Percentiles rank a stretch among this genome's conserved stretches.
phyloP scores from a whole-genome alignment of 2,113 vertebrate species.

The Phalacrocorax pelagicus region DNA sequence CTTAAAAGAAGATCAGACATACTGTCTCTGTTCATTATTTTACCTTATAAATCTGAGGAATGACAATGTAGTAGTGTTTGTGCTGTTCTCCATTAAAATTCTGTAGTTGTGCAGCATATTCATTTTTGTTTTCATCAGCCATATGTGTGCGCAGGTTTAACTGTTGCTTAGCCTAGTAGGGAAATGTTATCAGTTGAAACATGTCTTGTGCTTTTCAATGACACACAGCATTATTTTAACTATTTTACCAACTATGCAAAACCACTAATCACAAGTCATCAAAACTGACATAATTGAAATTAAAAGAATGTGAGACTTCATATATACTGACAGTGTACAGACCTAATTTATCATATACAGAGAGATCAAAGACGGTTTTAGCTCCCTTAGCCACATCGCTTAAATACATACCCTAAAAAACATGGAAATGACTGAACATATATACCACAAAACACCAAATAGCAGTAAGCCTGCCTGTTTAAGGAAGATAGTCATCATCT shows the following conservation, averaged over 20 bases:
- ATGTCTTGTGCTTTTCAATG: not conserved
- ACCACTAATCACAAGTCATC: not conserved
- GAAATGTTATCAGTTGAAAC: not conserved
- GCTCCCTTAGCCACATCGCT: not conserved
- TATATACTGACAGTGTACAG: not conserved
- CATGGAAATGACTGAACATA: not conserved
- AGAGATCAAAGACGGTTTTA: not conserved
- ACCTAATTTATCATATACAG: not conserved
- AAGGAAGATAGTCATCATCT: not conserved
- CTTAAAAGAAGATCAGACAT: not conserved
- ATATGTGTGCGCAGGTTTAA: conserved; percentile 91
- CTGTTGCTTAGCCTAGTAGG: conserved; percentile 89
- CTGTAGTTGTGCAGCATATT: conserved; percentile 96
- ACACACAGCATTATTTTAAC: not conserved
- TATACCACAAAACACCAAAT: accelerated
- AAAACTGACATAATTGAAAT: not conserved
- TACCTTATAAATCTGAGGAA: conserved; percentile 98
- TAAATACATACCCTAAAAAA: not conserved
- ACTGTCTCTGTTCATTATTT: not conserved
- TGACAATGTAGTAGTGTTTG: conserved; percentile 94
- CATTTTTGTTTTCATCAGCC: conserved; percentile 98
- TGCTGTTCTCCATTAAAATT: conserved; percentile 95
- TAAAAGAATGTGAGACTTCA: not conserved
- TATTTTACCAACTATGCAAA: not conserved
- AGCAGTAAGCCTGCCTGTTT: not conserved